phyloP scores from a whole-genome alignment of 2,797 vertebrate species.

The Dryobates pubescens region DNA sequence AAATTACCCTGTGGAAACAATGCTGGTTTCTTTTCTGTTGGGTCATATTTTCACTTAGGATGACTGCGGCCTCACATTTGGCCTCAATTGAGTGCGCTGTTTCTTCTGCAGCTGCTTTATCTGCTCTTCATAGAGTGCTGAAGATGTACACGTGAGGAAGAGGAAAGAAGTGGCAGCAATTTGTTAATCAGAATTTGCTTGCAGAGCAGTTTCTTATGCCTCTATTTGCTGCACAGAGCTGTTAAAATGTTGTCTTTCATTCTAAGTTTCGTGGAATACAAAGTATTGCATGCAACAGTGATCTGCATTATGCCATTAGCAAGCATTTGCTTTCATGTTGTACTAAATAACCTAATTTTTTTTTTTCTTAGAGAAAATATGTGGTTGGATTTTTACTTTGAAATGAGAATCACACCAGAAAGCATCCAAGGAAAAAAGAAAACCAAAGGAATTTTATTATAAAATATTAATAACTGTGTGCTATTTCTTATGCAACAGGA shows the following conservation, averaged over 20 bases:
- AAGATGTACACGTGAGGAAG: not conserved
- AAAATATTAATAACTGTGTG: not conserved
- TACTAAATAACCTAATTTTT: not conserved
- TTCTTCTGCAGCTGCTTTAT: not conserved
- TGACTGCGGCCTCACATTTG: not conserved
- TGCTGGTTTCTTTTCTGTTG: not conserved
- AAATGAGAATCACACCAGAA: not conserved
- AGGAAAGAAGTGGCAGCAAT: constrained; percentile 2
- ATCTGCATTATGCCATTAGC: not conserved
- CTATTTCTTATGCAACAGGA: not conserved
- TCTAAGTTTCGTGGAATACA: not conserved
- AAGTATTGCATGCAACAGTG: not conserved
- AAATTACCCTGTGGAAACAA: not conserved
- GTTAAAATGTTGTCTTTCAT: not conserved
- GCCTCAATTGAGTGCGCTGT: not conserved
- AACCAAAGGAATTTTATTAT: not conserved
- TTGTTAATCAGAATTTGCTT: constrained; percentile 22
- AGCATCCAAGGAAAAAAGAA: not conserved
- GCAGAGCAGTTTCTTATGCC: not conserved
- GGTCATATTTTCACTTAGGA: not conserved
- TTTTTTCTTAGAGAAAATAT: not conserved
- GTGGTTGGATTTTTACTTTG: not conserved
- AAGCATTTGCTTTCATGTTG: not conserved
- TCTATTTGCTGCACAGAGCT: not conserved
- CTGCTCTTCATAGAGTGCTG: not conserved